Conservation (phyloP, 2,797 vertebrate genomes). For the Chloroceryle amazona region DNA sequence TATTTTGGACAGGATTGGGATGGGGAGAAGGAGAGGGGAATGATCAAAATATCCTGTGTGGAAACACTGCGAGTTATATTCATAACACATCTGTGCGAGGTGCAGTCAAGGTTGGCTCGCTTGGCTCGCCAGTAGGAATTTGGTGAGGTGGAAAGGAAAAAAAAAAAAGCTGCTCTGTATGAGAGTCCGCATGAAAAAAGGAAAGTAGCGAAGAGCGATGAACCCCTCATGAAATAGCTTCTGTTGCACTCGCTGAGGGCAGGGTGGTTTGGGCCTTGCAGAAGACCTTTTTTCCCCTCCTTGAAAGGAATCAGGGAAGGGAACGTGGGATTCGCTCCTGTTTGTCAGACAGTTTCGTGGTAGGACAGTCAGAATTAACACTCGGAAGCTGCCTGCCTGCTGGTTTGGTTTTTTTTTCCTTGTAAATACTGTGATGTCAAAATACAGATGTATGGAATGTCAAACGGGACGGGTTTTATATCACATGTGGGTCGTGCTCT, state of each 20-base stretch:
- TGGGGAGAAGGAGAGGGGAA: not conserved
- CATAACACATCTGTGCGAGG: conserved; percentile 73
- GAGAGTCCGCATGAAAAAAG: not conserved
- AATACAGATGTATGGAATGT: not conserved
- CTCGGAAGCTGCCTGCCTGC: not conserved
- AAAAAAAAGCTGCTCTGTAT: not conserved
- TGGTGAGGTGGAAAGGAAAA: conserved; percentile 49
- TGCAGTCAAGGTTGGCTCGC: conserved; percentile 40
- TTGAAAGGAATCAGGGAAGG: not conserved
- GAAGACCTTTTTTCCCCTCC: not conserved
- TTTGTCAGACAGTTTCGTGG: not conserved
- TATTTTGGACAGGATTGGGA: not conserved
- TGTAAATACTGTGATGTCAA: not conserved
- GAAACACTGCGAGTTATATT: conserved; percentile 76
- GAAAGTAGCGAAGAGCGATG: not conserved
- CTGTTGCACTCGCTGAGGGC: not conserved
- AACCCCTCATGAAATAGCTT: not conserved
- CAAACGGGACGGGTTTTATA: no score
- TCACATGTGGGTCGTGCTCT: not conserved
- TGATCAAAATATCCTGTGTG: conserved; percentile 29
- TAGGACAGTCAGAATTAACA: not conserved
- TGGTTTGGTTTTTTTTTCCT: not conserved
- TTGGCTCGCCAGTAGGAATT: conserved; percentile 61
- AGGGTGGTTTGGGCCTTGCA: not conserved
- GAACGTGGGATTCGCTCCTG: not conserved